phyloP scores from a whole-genome alignment of 2,888 invertebrate genomes.

The Trichopria drosophilae region DNA sequence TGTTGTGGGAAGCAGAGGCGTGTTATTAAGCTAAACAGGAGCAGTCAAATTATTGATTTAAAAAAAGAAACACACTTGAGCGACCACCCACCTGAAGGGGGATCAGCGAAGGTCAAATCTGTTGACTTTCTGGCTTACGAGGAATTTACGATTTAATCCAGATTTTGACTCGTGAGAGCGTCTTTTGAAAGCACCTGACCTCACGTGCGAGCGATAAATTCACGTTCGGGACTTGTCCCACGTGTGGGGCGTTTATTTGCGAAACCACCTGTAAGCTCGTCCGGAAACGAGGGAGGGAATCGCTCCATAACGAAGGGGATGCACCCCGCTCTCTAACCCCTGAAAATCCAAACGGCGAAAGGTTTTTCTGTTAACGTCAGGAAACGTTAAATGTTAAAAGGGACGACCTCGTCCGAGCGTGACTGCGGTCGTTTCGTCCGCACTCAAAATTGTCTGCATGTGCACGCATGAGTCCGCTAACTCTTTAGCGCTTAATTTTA shows the following conservation, averaged over 20 bases:
- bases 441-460: too few relatives aligned
- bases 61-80: too few relatives aligned
- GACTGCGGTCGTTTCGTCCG: constrained; percentile 38
- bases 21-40: too few relatives aligned
- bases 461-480: too few relatives aligned
- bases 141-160: too few relatives aligned
- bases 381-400: constrained; percentile 41
- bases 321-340: constrained; percentile 22
- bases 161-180: too few relatives aligned
- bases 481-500: too few relatives aligned
- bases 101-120: too few relatives aligned
- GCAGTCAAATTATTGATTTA: too few relatives aligned
- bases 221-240: constrained; percentile 6
- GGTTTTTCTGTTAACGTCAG: constrained; percentile 34
- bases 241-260: constrained; percentile 17
- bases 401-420: constrained; percentile 38
- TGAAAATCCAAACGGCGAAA: constrained; percentile 7
- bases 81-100: neutral
- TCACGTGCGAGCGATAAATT: neutral
- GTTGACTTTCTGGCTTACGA: too few relatives aligned
- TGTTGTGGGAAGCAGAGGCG: too few relatives aligned
- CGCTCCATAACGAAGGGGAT: too few relatives aligned
- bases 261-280: constrained; percentile 20
- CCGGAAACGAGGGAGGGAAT: constrained; percentile 25
- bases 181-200: neutral